Evolutionary conservation across 1,140 invertebrate genomes (phyloP).

Genomic region (Calliphora vicina): DNA sequence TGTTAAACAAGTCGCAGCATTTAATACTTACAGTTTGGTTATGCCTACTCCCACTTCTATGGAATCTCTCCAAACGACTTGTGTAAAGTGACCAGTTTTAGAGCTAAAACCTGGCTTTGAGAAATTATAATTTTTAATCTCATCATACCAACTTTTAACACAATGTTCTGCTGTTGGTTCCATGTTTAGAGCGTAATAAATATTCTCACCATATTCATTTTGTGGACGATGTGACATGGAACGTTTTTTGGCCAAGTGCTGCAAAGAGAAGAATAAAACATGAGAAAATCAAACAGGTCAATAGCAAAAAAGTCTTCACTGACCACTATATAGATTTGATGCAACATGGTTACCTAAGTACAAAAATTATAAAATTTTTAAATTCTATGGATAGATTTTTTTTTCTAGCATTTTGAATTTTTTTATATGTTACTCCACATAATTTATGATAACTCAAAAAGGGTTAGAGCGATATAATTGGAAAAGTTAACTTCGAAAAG

Average conservation of each 20-base stretch:
- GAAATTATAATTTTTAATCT: conserved; percentile 68
- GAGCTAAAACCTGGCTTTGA: conserved; percentile 71
- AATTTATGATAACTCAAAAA: no score
- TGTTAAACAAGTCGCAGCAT: neutral
- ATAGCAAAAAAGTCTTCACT: no score
- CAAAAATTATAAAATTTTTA: no score
- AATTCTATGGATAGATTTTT: no score
- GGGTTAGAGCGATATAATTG: no score
- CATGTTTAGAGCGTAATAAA: conserved; percentile 76
- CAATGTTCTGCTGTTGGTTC: conserved; percentile 67
- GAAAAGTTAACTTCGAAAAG: no score
- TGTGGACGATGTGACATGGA: conserved; percentile 71
- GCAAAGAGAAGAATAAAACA: neutral
- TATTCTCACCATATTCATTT: conserved; percentile 82
- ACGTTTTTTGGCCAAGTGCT: conserved; percentile 23
- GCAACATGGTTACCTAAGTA: no score
- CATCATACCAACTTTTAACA: conserved; percentile 71
- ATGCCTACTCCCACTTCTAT: conserved; percentile 77
- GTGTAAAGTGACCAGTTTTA: conserved; percentile 74
- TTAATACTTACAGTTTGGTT: conserved; percentile 65
- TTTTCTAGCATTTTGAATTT: no score
- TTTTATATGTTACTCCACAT: no score
- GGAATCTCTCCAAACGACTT: conserved; percentile 76
- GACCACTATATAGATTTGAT: no score
- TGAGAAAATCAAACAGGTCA: neutral